Base-by-base conservation (phyloP, 2,888 invertebrate genomes). In the Pseudoips prasinana region DNA sequence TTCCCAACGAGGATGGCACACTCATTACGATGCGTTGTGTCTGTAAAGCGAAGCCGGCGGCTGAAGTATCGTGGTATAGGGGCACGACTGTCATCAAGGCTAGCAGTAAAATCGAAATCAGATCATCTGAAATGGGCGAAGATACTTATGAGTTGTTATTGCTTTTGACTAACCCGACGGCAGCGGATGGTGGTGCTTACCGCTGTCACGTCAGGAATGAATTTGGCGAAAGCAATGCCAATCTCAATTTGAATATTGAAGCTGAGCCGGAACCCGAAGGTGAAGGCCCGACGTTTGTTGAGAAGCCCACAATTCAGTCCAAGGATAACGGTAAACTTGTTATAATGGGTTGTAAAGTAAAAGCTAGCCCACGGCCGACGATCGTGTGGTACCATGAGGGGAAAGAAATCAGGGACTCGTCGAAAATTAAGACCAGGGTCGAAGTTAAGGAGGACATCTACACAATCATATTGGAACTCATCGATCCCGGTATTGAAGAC, bases 21-120 rank as follows among this genome's bases (percentile, higher is more conserved):
- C 92, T 98, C 66, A 98, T 99, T 67, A 95, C 97, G 46, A 97
- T 99, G 96, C 96, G 97, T 87, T 98, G 98, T 90, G 94, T 95
- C 74, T 96, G 96, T 84, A 95, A 95, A 84, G 98, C 98, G 25
- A 96, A 96, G 87, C 98, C 98, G 51, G 96, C 95, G 81, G 98
- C 99, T 26, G 93, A 93, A 60, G 96, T 98, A 45, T 95, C 95
- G 54, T 99, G 99, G 99, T 97, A 94, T 90, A 92, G 97, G 70
- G 98, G 96, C 60, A 94, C 94, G 63, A 95, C 94, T 51, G 90
- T 93, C 59, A 94, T 97, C 46, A 94, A 92, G 68, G 95, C 96
- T 89, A 94, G 94, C 57, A 92, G 94, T 56, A 96, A 96, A 90
- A 95, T 95, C 55, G 93, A 92, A 83, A 94, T 96, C 55, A 95